Base-by-base conservation (phyloP, 2,113 vertebrate genomes). In the Nibea coibor region DNA sequence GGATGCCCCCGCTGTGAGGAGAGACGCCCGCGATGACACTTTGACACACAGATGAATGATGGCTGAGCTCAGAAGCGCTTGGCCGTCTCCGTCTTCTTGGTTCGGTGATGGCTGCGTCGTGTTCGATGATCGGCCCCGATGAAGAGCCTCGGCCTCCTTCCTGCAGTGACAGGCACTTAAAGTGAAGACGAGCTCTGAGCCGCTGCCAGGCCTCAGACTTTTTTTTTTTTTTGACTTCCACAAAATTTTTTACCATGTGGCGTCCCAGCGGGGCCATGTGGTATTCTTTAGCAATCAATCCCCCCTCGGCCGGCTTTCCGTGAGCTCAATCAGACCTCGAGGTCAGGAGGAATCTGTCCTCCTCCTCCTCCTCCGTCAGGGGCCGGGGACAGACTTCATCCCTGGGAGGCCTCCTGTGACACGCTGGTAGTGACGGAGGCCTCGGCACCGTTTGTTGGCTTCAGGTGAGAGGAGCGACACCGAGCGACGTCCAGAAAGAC, bases 211-310 rank as follows among this genome's bases (percentile, higher is more conserved):
- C 35, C 35, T 39, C 35, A 39, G 35, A 39, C 5, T 45, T 68
- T 68, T 48, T 35, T 19, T 5, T 24, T 57, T 19, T 5, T 24
- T 57, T 17, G 24, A 20, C 56, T 24, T 26, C 39, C 39, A 4
- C 0, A 11, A 6, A 62, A 10, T 20, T 3, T 8, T 63, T 35
- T 11, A 87, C 82, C 91, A 94, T 91, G 92, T 90, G 92, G 90
- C 88, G 82, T 87, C 91, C 89, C 91, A 26, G 42, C 74, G 51
- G 92, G 43, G 68, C 84, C 91, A 94, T 92, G 92, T 94, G 95
- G 94, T 91, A 91, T 80, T 90, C 91, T 84, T 93, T 93, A 94
- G 92, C 92, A 87, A 78, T 89, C 89, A 83, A 10, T 45, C 47
- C 58, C 35, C n/a, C 50, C 75, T 39, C 14, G 4, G 48, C 28